Evolutionary conservation across 2,797 vertebrate genomes (phyloP).

Genomic region (Selene dorsalis): DNA sequence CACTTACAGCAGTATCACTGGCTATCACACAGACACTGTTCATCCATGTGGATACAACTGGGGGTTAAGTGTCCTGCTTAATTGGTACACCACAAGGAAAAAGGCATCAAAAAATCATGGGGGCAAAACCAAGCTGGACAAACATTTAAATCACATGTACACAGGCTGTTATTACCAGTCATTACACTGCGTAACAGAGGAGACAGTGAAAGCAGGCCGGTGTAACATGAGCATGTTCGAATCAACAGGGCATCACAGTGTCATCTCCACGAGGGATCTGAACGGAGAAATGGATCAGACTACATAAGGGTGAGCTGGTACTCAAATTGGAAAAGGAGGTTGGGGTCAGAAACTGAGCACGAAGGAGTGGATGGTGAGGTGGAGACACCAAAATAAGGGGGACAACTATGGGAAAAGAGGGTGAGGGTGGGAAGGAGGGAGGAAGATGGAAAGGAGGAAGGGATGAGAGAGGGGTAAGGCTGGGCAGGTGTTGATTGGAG

Average conservation of each 20-base stretch:
- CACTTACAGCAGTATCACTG: not conserved
- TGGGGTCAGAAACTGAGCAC: slow-evolving; percentile 20
- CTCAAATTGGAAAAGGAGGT: slow-evolving; percentile 34
- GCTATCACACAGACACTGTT: not conserved
- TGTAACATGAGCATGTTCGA: slow-evolving; percentile 37
- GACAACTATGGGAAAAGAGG: slow-evolving; percentile 37
- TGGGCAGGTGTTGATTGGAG: slow-evolving; percentile 85
- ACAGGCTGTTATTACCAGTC: slow-evolving; percentile 7
- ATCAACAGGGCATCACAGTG: slow-evolving; percentile 47
- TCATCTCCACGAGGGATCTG: slow-evolving; percentile 45
- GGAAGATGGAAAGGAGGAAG: slow-evolving; percentile 52
- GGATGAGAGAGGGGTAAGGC: slow-evolving; percentile 67
- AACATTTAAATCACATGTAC: slow-evolving; percentile 16
- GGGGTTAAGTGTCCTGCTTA: slow-evolving; percentile 15
- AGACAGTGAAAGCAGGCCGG: slow-evolving; percentile 20
- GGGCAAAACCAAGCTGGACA: not conserved
- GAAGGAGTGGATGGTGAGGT: not conserved
- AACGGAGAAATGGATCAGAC: slow-evolving; percentile 44
- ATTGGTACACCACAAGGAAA: slow-evolving; percentile 19
- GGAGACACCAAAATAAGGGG: slow-evolving; percentile 38
- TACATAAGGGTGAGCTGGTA: slow-evolving; percentile 37
- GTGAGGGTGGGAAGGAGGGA: slow-evolving; percentile 22
- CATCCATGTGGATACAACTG: slow-evolving; percentile 11
- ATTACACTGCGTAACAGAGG: slow-evolving; percentile 13
- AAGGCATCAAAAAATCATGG: slow-evolving; percentile 12